Percentiles rank a stretch among this genome's conserved stretches.
These are phyloP conservation scores for Homalodisca vitripennis DNA, from an alignment of 1,140 invertebrate species.

Conservation along the genomic window DNA sequence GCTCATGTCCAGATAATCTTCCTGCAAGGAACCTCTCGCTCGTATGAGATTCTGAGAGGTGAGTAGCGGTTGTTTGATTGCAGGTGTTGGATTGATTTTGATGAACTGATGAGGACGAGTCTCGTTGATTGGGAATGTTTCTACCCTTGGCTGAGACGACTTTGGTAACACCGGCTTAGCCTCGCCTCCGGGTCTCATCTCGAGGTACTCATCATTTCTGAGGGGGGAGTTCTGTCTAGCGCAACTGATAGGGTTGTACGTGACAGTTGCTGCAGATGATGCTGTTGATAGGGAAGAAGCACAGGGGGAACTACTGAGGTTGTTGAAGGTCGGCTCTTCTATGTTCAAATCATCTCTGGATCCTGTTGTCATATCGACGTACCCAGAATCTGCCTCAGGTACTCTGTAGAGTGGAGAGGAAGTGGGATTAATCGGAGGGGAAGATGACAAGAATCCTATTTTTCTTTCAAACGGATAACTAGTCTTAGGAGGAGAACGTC, in stretches of 20 bases:
- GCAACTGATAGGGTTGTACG: background rate
- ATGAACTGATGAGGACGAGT: constrained; percentile 2
- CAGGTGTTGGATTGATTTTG: constrained; percentile 30
- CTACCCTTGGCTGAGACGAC: constrained; percentile 33
- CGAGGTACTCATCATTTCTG: constrained; percentile 44
- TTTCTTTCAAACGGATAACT: constrained; percentile 20
- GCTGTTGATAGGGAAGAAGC: constrained; percentile 26
- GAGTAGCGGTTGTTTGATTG: constrained; percentile 34
- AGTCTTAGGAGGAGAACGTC: constrained; percentile 39
- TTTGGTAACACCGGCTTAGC: constrained; percentile 36
- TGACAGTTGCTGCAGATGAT: background rate
- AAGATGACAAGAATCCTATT: constrained; percentile 30
- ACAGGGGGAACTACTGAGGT: constrained; percentile 29
- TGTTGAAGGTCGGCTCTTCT: constrained; percentile 30
- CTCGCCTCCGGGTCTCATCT: constrained; percentile 49
- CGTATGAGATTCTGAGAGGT: constrained; percentile 33
- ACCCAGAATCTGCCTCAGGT: constrained; percentile 41
- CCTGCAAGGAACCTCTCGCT: constrained; percentile 36
- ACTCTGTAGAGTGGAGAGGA: constrained; percentile 37
- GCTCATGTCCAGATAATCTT: constrained; percentile 50
- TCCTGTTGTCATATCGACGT: constrained; percentile 44
- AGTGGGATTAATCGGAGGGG: constrained; percentile 35
- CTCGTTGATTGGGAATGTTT: constrained; percentile 34
- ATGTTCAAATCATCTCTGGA: constrained; percentile 29
- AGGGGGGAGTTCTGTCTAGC: constrained; percentile 33